Base-by-base conservation (phyloP, 2,888 invertebrate species). In the Cyclophora albipunctata region DNA sequence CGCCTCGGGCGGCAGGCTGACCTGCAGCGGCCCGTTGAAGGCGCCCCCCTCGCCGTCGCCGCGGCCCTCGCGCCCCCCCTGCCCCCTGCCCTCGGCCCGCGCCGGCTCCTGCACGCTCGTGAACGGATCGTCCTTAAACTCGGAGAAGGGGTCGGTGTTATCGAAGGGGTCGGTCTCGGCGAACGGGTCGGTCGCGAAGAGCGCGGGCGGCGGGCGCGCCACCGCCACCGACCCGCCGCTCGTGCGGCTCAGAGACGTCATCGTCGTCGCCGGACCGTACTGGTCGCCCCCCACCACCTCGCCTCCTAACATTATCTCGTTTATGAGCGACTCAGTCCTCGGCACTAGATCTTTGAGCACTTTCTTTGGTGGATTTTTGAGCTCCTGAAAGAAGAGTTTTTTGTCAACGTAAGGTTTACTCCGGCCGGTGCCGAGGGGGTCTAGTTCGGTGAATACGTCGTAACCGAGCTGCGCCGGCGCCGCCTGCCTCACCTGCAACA, bases 351-450 rank as follows among this genome's bases (percentile, higher is more conserved):
- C 97, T 89, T 96, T 96, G 68, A 97, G 91, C 58, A 95, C 94
- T 89, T 96, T 96, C 90, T 96, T 96, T 67, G 96, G 96, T 65
- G 97, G 97, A 87, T 97, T 96, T 90, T 97, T 97, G 74, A 97
- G 91, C 84, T 97, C 96, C 90, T 96, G 96, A 91, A 97, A 97
- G 91, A 97, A 97, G 89, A 96, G 95, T 91, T 97, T 97, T 90
- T 96, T 96, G 91, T 97, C 97, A 75, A 97, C 93, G 90, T 96
- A 97, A 58, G 97, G 97, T 86, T 95, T 95, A 85, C 94, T 95
- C 83, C 95, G 92, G 74, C 96, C 96, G 67, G 96, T 96, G 75
- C 97, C 97, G 77, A 97, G 90, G 55, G 97, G 97, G 91, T 97
- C 97, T 83, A 97, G 90, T 80, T 97, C 97, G 62, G 96, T 96